These are phyloP conservation scores for Nansenia antarctica DNA, from an alignment of 2,113 vertebrate genomes.

Conservation along the genomic window DNA sequence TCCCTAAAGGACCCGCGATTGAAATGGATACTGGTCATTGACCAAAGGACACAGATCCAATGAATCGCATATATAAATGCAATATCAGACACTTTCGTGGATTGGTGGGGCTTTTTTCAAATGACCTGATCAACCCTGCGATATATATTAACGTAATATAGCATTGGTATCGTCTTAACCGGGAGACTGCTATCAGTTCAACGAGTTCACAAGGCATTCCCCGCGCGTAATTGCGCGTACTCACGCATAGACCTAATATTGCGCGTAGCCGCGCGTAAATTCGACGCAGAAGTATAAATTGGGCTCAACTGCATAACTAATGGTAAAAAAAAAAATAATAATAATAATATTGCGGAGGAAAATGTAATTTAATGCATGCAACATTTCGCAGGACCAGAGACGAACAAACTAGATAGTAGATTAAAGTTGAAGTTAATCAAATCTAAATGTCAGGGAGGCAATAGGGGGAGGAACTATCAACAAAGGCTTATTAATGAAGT, in stretches of 20 bases:
- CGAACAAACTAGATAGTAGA: background rate
- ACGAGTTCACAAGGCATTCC: background rate
- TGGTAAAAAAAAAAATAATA: no score
- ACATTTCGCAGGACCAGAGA: background rate
- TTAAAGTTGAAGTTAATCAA: background rate
- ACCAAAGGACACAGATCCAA: background rate
- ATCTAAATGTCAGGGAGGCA: background rate
- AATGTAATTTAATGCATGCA: no score
- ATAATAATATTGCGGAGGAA: no score
- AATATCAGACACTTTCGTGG: conserved; percentile 41
- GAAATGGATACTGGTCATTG: background rate
- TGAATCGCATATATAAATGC: background rate
- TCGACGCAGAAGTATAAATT: background rate
- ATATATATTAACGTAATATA: background rate
- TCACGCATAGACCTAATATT: background rate
- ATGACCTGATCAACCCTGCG: no score
- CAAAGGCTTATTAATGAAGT: no score
- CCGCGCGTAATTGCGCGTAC: background rate
- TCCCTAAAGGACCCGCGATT: background rate
- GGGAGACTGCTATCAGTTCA: no score
- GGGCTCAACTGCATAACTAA: background rate
- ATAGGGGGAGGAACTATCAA: no score
- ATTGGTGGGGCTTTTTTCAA: background rate
- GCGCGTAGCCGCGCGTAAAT: no score
- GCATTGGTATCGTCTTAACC: background rate